Conservation (phyloP, 2,797 vertebrate species). For the Gadopsis marmoratus region DNA sequence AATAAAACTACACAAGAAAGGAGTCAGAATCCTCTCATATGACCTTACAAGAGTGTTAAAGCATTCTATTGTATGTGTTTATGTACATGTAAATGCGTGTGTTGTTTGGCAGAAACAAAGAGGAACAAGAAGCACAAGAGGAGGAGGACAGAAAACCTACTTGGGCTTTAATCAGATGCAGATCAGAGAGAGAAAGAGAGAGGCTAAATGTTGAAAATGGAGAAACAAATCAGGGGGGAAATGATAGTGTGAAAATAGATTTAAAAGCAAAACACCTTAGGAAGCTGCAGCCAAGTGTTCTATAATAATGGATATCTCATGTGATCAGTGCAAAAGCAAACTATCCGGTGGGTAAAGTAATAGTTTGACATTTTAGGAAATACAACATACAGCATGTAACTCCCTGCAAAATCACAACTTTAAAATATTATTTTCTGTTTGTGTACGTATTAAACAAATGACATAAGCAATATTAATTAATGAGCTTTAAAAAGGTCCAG, state of each 20-base stretch:
- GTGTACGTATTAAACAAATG: too few relatives aligned
- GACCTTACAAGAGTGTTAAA: not conserved
- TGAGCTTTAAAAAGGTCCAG: too few relatives aligned
- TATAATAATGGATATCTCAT: not conserved
- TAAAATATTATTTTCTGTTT: too few relatives aligned
- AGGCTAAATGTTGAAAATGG: conserved; percentile 40
- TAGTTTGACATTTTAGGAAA: not conserved
- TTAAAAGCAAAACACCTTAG: not conserved
- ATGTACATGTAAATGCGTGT: not conserved
- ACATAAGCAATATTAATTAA: too few relatives aligned
- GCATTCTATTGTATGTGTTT: not conserved
- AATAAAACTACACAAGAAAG: not conserved
- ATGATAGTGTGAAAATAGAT: conserved; percentile 4
- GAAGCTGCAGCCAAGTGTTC: not conserved
- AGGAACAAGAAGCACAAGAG: not conserved
- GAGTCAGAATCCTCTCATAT: not conserved
- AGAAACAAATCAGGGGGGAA: not conserved
- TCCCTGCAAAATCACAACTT: not conserved
- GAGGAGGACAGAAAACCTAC: not conserved
- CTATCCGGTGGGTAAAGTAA: not conserved
- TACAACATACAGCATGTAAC: not conserved
- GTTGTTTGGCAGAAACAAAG: not conserved
- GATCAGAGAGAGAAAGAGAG: conserved; percentile 72
- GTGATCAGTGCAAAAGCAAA: too few relatives aligned
- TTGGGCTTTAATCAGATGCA: conserved; percentile 84